phyloP scores from a whole-genome alignment of 1,140 invertebrate species.

The Artemia franciscana region DNA sequence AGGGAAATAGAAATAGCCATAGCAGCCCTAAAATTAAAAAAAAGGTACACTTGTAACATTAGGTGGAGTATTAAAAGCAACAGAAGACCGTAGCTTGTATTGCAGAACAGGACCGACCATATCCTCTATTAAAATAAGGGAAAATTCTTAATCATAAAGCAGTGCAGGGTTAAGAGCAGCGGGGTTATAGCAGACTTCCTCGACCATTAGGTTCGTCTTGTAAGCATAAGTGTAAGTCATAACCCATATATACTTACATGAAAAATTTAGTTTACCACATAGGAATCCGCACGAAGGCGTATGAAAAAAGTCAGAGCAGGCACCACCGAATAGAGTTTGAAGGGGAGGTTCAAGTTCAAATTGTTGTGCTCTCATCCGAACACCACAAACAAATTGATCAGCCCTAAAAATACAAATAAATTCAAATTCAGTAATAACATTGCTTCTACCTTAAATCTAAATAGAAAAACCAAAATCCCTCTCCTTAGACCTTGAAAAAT shows the following conservation, averaged over 20 bases:
- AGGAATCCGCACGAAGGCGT: slow-evolving; percentile 18
- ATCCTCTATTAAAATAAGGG: too few relatives aligned
- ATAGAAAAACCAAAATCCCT: neutral
- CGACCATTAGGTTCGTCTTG: too few relatives aligned
- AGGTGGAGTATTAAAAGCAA: too few relatives aligned
- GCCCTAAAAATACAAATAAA: slow-evolving; percentile 10
- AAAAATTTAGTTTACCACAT: slow-evolving; percentile 16
- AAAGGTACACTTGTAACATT: too few relatives aligned
- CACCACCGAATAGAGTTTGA: slow-evolving; percentile 18
- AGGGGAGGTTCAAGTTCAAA: slow-evolving; percentile 18
- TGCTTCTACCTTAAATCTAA: neutral
- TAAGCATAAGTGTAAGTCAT: too few relatives aligned
- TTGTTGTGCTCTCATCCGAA: slow-evolving; percentile 16
- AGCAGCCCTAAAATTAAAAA: too few relatives aligned
- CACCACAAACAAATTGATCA: slow-evolving; percentile 18
- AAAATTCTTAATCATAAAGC: too few relatives aligned
- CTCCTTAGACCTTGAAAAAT: neutral
- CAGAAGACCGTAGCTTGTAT: too few relatives aligned
- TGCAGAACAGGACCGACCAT: too few relatives aligned
- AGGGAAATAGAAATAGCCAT: too few relatives aligned
- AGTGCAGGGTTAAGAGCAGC: too few relatives aligned
- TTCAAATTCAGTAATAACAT: neutral
- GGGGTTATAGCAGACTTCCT: too few relatives aligned
- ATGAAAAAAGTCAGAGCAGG: slow-evolving; percentile 20
- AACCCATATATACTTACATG: slow-evolving; percentile 17